Conservation (phyloP, 2,797 vertebrate genomes). For the Coregonus ussuriensis region DNA sequence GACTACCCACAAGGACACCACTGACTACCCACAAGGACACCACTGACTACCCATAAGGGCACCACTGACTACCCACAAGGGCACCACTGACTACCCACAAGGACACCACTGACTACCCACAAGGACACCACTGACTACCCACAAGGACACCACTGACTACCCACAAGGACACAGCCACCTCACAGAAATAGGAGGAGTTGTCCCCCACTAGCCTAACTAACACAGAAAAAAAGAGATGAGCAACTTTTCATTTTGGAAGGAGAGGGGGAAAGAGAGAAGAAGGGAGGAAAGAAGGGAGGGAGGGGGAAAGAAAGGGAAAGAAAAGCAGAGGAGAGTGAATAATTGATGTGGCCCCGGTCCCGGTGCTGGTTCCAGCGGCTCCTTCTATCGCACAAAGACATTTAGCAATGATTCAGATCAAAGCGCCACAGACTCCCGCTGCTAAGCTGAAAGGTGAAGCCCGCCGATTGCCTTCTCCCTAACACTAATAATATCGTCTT, state of each 20-base stretch:
- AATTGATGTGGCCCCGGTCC: slow-evolving; percentile 83
- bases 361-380: slow-evolving; percentile 80
- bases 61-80: too few relatives aligned
- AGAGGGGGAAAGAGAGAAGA: neutral
- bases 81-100: too few relatives aligned
- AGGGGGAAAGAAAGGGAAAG: neutral
- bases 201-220: neutral
- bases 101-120: too few relatives aligned
- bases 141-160: neutral
- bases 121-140: too few relatives aligned
- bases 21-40: too few relatives aligned
- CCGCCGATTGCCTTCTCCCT: slow-evolving; percentile 71
- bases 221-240: neutral
- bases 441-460: slow-evolving; percentile 83
- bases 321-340: slow-evolving; percentile 74
- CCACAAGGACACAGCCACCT: neutral
- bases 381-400: slow-evolving; percentile 86
- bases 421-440: slow-evolving; percentile 82
- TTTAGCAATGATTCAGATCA: slow-evolving; percentile 91
- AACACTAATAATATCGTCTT: slow-evolving; percentile 88
- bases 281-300: neutral
- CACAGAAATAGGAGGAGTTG: neutral
- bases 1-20: too few relatives aligned
- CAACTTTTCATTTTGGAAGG: neutral
- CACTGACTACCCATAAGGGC: too few relatives aligned